Evolutionary conservation across 2,888 invertebrate genomes (phyloP), one percentile per base, ranked within the genome.

Genomic region (Biston stratarius): DNA sequence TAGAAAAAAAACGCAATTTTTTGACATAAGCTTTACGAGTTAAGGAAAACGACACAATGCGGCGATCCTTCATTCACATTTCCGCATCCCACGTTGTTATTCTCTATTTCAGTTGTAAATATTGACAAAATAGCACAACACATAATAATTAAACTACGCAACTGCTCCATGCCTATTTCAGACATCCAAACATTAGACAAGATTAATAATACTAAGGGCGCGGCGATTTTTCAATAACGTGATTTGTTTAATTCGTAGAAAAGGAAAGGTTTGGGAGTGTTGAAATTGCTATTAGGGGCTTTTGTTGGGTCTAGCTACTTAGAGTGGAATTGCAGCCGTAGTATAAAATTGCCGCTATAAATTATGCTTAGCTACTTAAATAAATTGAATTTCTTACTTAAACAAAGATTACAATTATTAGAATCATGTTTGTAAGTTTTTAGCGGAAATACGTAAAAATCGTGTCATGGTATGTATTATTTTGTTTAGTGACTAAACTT

Each of bases 181-280:
- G 52, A 61, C 61, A 58, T 59, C 59, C 40, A 64, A 64, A 64
- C 60, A 48, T 60, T 60, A 65, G 60, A 49, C 55, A 60, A 60
- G 65, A 65, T 65, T 65, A 65, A 65, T 65, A 60, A 55, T 60
- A 49, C 55, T 52, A 36, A 55, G 60, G 60, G 65, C 34, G 64
- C 60, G 60, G 53, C 60, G 38, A 59, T 64, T 64, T 65, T 65
- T 60, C 60, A 65, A 65, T 65, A 36, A 60, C 24, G 52, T 56
- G 59, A 60, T 59, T 57, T 52, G 42, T 48, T 56, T 15, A 44
- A 33, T 55, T 65, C 53, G 14, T 12, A 36, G 52, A 65, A 65
- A 49, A 11, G 55, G 49, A 14, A 24, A 15, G 38, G 11, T 38
- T 40, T 42, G 38, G 64, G 47, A 52, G 65, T 48, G 53, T 14